A percentile compares a stretch with the other conserved stretches of the same genome.
phyloP scores from a whole-genome alignment of 2,113 vertebrate species.

The Nanorana parkeri region DNA sequence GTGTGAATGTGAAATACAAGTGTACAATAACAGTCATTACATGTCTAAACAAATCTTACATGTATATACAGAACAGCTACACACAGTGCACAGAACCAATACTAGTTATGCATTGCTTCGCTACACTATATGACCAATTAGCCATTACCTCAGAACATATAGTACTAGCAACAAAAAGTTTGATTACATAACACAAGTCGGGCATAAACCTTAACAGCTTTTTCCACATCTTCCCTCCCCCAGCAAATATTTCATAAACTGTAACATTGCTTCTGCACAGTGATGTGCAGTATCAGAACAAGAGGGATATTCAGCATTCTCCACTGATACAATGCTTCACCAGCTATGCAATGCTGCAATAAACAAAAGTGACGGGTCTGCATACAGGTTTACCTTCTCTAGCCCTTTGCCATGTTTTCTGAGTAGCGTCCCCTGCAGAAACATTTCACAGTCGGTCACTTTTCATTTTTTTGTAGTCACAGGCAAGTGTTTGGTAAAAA shows the following conservation, averaged over 20 bases:
- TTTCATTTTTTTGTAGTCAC: conserved; percentile 2
- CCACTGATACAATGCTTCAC: conserved; percentile 1
- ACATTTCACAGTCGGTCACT: conserved; percentile 71
- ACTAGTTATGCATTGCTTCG: conserved; percentile 7
- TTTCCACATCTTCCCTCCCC: neutral
- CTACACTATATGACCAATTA: neutral
- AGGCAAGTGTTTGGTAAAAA: conserved; percentile 5
- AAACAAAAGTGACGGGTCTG: conserved; percentile 29
- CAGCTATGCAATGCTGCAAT: conserved; percentile 34
- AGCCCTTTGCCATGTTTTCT: conserved; percentile 85
- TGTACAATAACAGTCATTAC: neutral
- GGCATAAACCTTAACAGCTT: neutral
- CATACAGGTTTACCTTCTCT: conserved; percentile 79
- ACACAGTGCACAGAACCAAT: neutral
- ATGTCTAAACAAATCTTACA: neutral
- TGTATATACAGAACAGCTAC: neutral
- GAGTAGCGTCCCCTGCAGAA: conserved; percentile 83
- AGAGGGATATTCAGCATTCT: neutral
- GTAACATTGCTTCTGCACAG: neutral
- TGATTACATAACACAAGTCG: neutral
- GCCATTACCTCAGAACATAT: neutral
- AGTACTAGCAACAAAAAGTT: neutral
- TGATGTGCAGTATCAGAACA: neutral
- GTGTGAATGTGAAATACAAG: conserved; percentile 46
- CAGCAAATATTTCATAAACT: neutral